phyloP scores from a whole-genome alignment of 2,888 invertebrate species.

The Noctua pronuba region DNA sequence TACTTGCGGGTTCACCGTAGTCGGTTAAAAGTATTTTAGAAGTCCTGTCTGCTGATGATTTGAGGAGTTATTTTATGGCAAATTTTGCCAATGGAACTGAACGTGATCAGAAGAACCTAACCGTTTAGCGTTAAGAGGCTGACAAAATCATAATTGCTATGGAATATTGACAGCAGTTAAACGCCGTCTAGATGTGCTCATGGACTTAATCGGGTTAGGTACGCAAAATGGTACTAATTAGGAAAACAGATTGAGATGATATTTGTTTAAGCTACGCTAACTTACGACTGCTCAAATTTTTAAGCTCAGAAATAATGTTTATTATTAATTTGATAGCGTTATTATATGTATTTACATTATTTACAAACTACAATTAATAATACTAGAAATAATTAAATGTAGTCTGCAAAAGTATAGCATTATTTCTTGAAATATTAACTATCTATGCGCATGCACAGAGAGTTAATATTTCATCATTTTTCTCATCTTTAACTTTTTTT shows the following conservation, averaged over 20 bases:
- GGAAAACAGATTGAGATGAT: background rate
- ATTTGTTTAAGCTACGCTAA: no score
- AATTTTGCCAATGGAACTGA: background rate
- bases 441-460: no score
- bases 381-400: no score
- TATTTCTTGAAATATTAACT: no score
- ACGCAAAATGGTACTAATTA: background rate
- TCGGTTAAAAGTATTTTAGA: background rate
- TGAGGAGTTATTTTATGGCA: background rate
- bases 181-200: background rate
- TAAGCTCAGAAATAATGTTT: background rate
- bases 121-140: no score
- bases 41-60: background rate
- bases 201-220: background rate
- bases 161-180: background rate
- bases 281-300: background rate
- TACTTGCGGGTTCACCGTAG: no score
- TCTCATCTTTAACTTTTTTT: no score
- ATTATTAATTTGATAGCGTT: no score
- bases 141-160: background rate
- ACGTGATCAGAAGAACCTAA: background rate
- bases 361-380: no score
- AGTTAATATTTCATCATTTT: no score
- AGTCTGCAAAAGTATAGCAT: background rate
- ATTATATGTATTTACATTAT: no score